A percentile compares a stretch with the other conserved stretches of the same genome.
Conservation (phyloP, 2,888 invertebrate species). For the Limenitis camilla region DNA sequence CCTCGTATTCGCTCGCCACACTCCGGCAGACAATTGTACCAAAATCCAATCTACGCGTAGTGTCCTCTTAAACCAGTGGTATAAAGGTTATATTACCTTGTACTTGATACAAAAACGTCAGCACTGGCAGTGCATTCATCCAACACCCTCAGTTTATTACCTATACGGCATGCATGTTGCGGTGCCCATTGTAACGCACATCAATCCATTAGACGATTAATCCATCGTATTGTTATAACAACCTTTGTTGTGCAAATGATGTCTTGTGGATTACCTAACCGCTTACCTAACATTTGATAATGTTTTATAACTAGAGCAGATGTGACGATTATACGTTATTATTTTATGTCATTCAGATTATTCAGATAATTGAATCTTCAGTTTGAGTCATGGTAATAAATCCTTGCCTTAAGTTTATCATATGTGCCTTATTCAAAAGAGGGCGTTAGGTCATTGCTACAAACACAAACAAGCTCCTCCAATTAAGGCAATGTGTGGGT, state of each 20-base stretch:
- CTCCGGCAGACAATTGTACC: conserved; percentile 52
- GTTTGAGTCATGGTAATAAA: conserved; percentile 15
- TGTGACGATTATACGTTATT: neutral
- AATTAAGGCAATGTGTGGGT: conserved; percentile 53
- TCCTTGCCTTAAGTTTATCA: conserved; percentile 23
- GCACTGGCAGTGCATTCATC: conserved; percentile 56
- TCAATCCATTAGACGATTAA: conserved; percentile 68
- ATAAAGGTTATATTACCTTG: conserved; percentile 40
- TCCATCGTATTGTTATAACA: conserved; percentile 49
- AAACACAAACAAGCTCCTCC: conserved; percentile 39
- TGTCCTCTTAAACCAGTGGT: conserved; percentile 30
- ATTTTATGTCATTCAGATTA: neutral
- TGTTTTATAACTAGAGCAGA: neutral
- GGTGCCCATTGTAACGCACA: conserved; percentile 60
- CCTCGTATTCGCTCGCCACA: conserved; percentile 48
- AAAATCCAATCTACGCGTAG: conserved; percentile 29
- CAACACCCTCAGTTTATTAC: conserved; percentile 65
- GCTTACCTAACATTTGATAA: conserved; percentile 12
- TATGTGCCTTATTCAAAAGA: conserved; percentile 34
- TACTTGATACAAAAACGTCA: conserved; percentile 11
- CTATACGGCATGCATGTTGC: conserved; percentile 66
- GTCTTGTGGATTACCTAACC: conserved; percentile 24
- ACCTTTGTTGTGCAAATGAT: conserved; percentile 32
- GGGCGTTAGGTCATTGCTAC: conserved; percentile 50
- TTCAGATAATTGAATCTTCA: neutral